Evolutionary conservation across 2,888 invertebrate genomes (phyloP).

Genomic region (Dicranocentrus wangi): DNA sequence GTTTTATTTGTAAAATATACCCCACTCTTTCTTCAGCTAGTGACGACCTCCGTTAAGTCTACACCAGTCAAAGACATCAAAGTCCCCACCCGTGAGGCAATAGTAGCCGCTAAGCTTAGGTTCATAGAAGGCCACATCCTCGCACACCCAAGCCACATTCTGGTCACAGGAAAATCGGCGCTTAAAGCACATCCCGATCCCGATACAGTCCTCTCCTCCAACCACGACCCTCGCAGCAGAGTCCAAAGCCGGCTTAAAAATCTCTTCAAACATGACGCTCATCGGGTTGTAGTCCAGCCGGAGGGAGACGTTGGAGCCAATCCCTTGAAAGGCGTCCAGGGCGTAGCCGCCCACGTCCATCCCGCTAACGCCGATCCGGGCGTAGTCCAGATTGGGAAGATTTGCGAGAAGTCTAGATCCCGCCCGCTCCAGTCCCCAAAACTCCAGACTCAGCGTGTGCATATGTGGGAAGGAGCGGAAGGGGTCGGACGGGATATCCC

Average conservation of each 20-base stretch:
- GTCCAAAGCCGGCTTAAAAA: neutral
- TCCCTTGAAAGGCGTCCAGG: neutral
- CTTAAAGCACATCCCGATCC: neutral
- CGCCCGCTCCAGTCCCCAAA: neutral
- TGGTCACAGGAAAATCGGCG: neutral
- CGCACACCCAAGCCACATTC: neutral
- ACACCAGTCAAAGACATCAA: no score
- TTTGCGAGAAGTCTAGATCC: neutral
- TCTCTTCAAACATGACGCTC: neutral
- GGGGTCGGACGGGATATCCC: neutral
- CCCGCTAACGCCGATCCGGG: neutral
- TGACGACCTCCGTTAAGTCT: no score
- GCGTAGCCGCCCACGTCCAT: neutral
- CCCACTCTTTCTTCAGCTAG: no score
- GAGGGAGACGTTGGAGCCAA: neutral
- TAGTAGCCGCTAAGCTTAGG: neutral
- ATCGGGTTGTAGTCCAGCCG: neutral
- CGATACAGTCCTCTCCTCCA: neutral
- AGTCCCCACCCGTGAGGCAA: no score
- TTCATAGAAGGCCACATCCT: neutral
- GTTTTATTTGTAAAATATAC: no score
- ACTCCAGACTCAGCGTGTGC: neutral
- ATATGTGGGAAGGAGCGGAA: neutral
- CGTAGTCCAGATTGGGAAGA: neutral
- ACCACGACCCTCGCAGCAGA: neutral